Evolutionary conservation across 2,797 vertebrate species (phyloP), one percentile per base, ranked within the genome.

Genomic region (Sebastes oblongus): DNA sequence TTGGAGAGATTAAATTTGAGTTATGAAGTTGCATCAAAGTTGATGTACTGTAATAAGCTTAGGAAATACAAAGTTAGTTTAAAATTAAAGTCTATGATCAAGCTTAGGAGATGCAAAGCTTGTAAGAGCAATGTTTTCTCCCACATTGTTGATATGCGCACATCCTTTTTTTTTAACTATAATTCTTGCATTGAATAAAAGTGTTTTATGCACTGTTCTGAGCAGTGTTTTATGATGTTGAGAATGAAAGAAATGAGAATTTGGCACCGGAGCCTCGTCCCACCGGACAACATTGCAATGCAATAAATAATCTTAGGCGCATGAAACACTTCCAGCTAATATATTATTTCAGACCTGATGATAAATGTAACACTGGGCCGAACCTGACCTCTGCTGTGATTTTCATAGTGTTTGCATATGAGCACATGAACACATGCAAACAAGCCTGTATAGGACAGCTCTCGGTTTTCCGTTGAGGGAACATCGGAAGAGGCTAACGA

Each of bases 341-440:
- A 52, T 67, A 52, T 61, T 12, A 55, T 39, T 59, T 55, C 11
- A 60, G 65, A 30, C 18, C 9, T 61, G 6, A 27, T 67, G 22
- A 58, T 73, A 16, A 77, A 18, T 39, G 3, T 16, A 27, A 34
- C 25, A 61, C 22, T 18, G 11, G 22, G 5, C n/a, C 42, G 62
- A 75, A 34, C 22, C 46, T 24, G 52, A 83, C 25, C 81, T 80
- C 61, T 27, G 66, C 56, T 82, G 58, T 68, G 79, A 78, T 81
- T 80, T 79, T 24, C 39, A 2, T 46, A n/a, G 9, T 55, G 13
- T 87, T 87, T 83, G 75, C 77, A 59, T 81, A 66, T 16, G 25
- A 34, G 54, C 64, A 36, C 68, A 24, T 13, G 39, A 20, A 42
- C 42, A 39, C 65, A 30, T 72, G 46, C 75, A 86, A 87, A 86